Conservation (phyloP, 2,113 vertebrate genomes). For the Anseranas semipalmata region DNA sequence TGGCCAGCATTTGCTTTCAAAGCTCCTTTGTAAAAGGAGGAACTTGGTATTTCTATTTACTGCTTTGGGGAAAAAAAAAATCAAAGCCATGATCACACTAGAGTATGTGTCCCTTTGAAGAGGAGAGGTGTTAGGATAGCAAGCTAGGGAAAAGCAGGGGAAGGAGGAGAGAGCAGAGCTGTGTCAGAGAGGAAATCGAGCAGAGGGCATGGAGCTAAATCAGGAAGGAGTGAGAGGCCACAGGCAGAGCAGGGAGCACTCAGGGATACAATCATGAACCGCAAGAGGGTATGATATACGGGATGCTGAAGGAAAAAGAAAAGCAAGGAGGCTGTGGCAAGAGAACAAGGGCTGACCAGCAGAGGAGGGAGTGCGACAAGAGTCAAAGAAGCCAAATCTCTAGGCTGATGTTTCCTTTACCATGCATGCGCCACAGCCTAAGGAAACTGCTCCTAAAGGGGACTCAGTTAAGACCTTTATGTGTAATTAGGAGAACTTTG, state of each 20-base stretch:
- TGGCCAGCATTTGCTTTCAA: neutral
- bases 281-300: neutral
- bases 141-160: neutral
- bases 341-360: neutral
- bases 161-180: neutral
- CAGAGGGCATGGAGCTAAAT: neutral
- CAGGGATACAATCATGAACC: neutral
- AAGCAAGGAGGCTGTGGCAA: neutral
- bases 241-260: neutral
- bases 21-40: neutral
- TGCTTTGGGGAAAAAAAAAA: neutral
- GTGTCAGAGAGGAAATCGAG: neutral
- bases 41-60: neutral
- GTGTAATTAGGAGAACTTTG: neutral
- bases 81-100: neutral
- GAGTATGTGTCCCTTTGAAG: neutral
- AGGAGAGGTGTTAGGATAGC: neutral
- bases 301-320: neutral
- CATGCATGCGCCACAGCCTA: accelerated
- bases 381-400: neutral
- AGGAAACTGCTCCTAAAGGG: neutral
- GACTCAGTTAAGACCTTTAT: neutral
- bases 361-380: neutral
- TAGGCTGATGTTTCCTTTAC: neutral
- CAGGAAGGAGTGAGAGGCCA: neutral